Evolutionary conservation across 2,797 vertebrate species (phyloP).

Genomic region (Pampus argenteus): DNA sequence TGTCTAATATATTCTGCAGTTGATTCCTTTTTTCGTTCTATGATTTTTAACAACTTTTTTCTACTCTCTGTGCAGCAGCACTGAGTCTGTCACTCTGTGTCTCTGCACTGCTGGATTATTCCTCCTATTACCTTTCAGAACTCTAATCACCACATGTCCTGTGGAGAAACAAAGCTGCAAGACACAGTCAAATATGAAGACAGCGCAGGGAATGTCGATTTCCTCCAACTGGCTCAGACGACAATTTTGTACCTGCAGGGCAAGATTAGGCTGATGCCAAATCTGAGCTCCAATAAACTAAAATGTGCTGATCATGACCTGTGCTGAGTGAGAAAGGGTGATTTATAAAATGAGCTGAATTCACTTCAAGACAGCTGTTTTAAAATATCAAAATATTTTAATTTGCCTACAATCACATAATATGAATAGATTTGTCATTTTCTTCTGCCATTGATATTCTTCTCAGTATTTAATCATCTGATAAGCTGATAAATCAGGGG

Average conservation of each 20-base stretch:
- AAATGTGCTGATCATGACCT: constrained; percentile 49
- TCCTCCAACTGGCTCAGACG: constrained; percentile 56
- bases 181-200: constrained; percentile 62
- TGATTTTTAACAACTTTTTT: constrained; percentile 83
- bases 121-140: constrained; percentile 77
- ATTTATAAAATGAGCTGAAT: constrained; percentile 35
- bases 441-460: constrained; percentile 53
- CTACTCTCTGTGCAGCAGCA: constrained; percentile 37
- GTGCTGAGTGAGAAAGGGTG: constrained; percentile 29
- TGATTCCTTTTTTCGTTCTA: constrained; percentile 75
- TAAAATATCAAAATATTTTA: constrained; percentile 37
- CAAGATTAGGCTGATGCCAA: constrained; percentile 71
- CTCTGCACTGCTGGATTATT: constrained; percentile 72
- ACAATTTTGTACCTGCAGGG: constrained; percentile 30
- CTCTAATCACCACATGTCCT: constrained; percentile 76
- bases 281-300: constrained; percentile 50
- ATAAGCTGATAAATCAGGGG: constrained; percentile 48
- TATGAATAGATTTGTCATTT: constrained; percentile 38
- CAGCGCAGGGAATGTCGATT: constrained; percentile 75
- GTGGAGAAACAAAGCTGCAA: constrained; percentile 77
- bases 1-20: constrained; percentile 80
- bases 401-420: constrained; percentile 29
- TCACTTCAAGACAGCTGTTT: constrained; percentile 29
- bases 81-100: constrained; percentile 52
- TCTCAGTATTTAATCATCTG: constrained; percentile 48